phyloP scores from a whole-genome alignment of 1,140 invertebrate species.

The Schlechtendalia chinensis region DNA sequence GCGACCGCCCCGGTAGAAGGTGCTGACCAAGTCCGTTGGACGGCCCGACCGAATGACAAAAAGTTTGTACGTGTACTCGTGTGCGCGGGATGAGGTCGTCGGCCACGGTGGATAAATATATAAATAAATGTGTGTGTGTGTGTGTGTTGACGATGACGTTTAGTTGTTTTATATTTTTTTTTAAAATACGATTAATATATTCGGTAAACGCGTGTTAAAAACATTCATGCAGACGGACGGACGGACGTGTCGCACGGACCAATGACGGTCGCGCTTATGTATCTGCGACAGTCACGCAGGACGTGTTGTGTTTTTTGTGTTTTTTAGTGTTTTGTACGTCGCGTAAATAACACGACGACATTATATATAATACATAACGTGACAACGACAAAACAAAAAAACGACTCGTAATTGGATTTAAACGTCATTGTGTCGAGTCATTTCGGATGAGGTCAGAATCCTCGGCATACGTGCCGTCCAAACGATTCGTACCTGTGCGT shows the following conservation, averaged over 20 bases:
- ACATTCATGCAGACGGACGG: not conserved
- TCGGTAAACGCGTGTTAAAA: slow-evolving; percentile 19
- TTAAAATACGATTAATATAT: not conserved
- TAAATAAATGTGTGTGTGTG: too few species aligned
- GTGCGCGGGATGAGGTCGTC: slow-evolving; percentile 39
- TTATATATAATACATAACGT: not conserved
- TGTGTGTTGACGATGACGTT: slow-evolving; percentile 25
- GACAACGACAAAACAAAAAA: not conserved
- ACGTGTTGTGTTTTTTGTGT: not conserved
- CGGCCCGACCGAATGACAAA: too few species aligned
- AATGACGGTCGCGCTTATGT: not conserved
- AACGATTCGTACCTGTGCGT: not conserved
- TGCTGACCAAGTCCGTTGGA: too few species aligned
- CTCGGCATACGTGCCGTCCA: not conserved
- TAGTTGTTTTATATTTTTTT: not conserved
- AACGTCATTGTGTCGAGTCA: slow-evolving; percentile 41
- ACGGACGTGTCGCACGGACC: not conserved
- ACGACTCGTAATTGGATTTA: slow-evolving; percentile 25
- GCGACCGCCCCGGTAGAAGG: too few species aligned
- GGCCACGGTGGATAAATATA: slow-evolving; percentile 20
- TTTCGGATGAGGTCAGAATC: slow-evolving; percentile 36
- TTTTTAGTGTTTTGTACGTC: not conserved
- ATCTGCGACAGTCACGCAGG: not conserved
- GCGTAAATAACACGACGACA: not conserved
- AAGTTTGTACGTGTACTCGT: too few species aligned